phyloP scores from a whole-genome alignment of 92 coral and sea anemone species.

The Meandrina meandrites region DNA sequence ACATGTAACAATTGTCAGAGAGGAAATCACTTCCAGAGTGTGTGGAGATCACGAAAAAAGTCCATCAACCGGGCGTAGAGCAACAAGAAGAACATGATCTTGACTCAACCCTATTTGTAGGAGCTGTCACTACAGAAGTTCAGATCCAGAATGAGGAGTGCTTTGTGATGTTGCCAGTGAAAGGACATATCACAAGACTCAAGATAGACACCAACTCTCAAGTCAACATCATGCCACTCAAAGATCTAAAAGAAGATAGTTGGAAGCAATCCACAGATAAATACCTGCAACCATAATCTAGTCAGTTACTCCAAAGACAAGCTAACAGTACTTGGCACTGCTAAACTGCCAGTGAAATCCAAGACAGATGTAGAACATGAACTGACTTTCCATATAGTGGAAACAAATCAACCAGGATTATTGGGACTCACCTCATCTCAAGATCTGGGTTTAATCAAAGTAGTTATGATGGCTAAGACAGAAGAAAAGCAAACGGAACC shows the following conservation, averaged over 20 bases:
- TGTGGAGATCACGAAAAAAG: conserved; percentile 37
- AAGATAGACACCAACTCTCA: conserved; percentile 63
- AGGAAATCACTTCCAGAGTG: conserved; percentile 22
- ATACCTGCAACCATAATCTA: conserved; percentile 5
- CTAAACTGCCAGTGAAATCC: conserved; percentile 56
- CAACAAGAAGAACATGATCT: not conserved
- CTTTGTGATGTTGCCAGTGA: conserved; percentile 17
- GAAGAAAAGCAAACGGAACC: conserved; percentile 43
- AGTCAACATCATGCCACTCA: conserved; percentile 50
- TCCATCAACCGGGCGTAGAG: conserved; percentile 3
- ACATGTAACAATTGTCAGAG: conserved; percentile 3
- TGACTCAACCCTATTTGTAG: not conserved
- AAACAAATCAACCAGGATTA: too few species aligned
- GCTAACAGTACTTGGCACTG: too few species aligned
- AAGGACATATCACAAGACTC: conserved; percentile 51
- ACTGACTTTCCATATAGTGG: too few species aligned
- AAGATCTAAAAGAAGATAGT: conserved; percentile 28
- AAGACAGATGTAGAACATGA: too few species aligned
- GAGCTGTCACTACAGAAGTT: conserved; percentile 16
- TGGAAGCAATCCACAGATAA: conserved; percentile 1
- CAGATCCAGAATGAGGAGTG: conserved; percentile 17
- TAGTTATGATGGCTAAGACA: too few species aligned
- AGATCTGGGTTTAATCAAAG: too few species aligned
- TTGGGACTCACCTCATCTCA: too few species aligned
- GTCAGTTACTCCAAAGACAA: conserved; percentile 42